Evolutionary conservation across 2,888 invertebrate genomes (phyloP), one percentile per base, ranked within the genome.

Genomic region (Drosophila lutescens): DNA sequence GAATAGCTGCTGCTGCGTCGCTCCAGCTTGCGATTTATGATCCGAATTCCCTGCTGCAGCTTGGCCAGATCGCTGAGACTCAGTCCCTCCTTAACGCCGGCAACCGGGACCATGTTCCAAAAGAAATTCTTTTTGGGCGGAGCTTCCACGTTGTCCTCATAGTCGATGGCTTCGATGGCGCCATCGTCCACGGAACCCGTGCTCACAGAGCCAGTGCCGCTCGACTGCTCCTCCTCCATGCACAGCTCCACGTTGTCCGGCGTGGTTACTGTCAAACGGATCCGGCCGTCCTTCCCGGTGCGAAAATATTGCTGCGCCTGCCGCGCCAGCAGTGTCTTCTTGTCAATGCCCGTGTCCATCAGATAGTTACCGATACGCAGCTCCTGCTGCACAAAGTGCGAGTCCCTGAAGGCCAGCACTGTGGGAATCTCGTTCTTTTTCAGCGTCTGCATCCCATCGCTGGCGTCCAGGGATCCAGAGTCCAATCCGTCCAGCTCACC

Each of bases 391-490:
- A 92, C 91, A 78, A 92, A 90, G n/a, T 90, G 90, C 5, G 92
- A 92, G 61, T 92, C 92, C 13, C 91, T 82, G 76, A 90, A 92
- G 12, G 90, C 91, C 60, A 92, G 63, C 30, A 92, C 92, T 26
- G 88, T 92, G 53, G 92, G 92, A 74, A 92, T 92, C 71, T 92
- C 92, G 60, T 92, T 92, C 74, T 88, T 91, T 44, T 91, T 91
- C 4, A 82, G 73, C 2, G 86, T 83, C 66, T 88, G 77, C 20
- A 74, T 74, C 26, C 74, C 60, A 17, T 74, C 69, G 10, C 41
- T 54, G 20, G 75, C 74, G 32, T 79, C 79, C 2, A 75, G 51
- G 1, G 55, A 54, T 10, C 55, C 58, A 4, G 32, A 20, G 20
- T 57, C 58, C 4, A 58, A 40, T 4, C 17, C n/a, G 2, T 74